A percentile compares a stretch with the other conserved stretches of the same genome.
phyloP scores from a whole-genome alignment of 1,140 invertebrate genomes.

The Magallana angulata region DNA sequence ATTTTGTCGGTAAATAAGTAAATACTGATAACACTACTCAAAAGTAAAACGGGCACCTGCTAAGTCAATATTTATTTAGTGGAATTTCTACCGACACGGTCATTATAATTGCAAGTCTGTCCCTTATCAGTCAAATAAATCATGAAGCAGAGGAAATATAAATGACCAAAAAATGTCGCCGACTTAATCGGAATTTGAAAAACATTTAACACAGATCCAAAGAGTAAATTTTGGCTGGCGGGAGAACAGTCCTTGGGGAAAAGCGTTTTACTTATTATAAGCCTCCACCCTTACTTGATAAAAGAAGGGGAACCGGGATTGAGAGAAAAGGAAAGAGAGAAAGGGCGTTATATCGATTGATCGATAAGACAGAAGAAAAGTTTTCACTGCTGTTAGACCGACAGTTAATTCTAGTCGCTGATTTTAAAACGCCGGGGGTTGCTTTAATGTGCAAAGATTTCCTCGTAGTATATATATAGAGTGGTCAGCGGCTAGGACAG shows the following conservation, averaged over 20 bases:
- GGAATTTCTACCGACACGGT: neutral
- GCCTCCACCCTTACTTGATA: neutral
- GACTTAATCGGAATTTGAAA: slow-evolving; percentile 22
- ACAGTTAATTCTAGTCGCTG: no score
- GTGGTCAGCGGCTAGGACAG: no score
- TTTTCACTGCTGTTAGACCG: neutral
- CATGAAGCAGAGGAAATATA: neutral
- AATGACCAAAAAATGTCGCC: neutral
- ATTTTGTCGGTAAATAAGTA: slow-evolving; percentile 19
- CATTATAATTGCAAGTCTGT: neutral
- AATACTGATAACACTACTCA: neutral
- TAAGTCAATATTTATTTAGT: slow-evolving; percentile 20
- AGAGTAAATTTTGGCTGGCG: neutral
- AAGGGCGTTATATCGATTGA: neutral
- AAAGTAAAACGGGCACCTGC: neutral
- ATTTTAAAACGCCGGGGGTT: no score
- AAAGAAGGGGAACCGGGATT: neutral
- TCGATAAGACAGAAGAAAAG: neutral
- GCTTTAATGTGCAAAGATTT: no score
- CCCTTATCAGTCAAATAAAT: slow-evolving; percentile 24
- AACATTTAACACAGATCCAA: neutral
- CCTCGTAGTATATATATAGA: no score
- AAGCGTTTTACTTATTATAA: neutral
- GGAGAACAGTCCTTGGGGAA: neutral
- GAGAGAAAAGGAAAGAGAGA: neutral